Evolutionary conservation across 2,113 vertebrate species (phyloP).

Genomic region (Ctenodactylus gundi): DNA sequence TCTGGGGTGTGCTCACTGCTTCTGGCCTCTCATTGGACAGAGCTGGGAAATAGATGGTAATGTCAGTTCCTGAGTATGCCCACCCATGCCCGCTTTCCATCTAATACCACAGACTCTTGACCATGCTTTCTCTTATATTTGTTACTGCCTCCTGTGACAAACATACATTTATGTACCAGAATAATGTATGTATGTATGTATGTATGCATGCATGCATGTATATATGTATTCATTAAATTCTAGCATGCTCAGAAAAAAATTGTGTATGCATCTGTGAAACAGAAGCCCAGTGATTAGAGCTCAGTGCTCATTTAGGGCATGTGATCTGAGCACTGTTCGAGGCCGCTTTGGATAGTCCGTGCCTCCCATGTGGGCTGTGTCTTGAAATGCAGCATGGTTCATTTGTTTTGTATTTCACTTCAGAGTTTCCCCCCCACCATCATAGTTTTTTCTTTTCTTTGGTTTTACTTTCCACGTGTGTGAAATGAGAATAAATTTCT

Average conservation of each 20-base stretch:
- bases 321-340: rapidly evolving
- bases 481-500: neutral
- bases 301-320: rapidly evolving
- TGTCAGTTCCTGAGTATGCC: neutral
- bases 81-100: neutral
- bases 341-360: rapidly evolving
- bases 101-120: rapidly evolving
- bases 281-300: neutral
- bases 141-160: no score
- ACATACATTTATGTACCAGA: rapidly evolving
- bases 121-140: rapidly evolving
- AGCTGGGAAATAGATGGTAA: rapidly evolving
- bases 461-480: neutral
- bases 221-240: neutral
- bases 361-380: rapidly evolving
- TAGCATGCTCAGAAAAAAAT: neutral
- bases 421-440: neutral
- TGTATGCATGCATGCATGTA: no score
- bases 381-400: neutral
- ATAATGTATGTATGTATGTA: no score
- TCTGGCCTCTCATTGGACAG: neutral
- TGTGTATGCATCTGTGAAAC: rapidly evolving
- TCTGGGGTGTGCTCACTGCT: neutral
- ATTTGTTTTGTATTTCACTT: neutral
- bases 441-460: neutral